Evolutionary conservation across 1,140 invertebrate species (phyloP).

Genomic region (Cherax destructor): DNA sequence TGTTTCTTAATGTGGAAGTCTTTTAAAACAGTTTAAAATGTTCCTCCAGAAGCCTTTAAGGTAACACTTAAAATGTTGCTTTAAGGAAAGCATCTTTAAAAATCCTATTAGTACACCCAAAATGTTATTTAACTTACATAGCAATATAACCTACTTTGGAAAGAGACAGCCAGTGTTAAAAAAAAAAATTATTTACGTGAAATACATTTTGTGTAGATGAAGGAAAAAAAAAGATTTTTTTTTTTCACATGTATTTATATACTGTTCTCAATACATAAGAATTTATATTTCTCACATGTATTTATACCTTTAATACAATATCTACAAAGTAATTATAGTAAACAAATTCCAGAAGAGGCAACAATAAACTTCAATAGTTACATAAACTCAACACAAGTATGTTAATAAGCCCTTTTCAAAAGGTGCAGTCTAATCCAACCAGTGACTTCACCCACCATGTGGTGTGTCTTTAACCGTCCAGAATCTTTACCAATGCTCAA

Average conservation of each 20-base stretch:
- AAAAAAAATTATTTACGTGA: too few relatives aligned
- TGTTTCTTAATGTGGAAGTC: too few relatives aligned
- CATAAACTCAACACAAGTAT: conserved; percentile 18
- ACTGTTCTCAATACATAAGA: not conserved
- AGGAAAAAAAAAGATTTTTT: not conserved
- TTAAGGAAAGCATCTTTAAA: too few relatives aligned
- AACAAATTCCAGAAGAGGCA: conserved; percentile 49
- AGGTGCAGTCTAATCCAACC: not conserved
- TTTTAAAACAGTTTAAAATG: too few relatives aligned
- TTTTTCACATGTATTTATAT: not conserved
- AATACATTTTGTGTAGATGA: too few relatives aligned
- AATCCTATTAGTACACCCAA: too few relatives aligned
- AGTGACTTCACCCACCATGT: not conserved
- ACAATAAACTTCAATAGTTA: conserved; percentile 25
- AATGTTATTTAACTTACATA: too few relatives aligned
- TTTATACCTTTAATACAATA: conserved; percentile 50
- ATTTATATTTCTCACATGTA: conserved; percentile 28
- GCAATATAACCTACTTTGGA: too few relatives aligned
- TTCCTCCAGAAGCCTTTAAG: too few relatives aligned
- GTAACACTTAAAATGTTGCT: too few relatives aligned
- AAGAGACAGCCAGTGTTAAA: too few relatives aligned
- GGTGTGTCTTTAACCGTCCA: not conserved
- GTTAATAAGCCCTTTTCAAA: conserved; percentile 1
- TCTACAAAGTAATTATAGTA: conserved; percentile 47
- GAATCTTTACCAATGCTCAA: not conserved